A percentile compares a stretch with the other conserved stretches of the same genome.
Conservation (phyloP, 2,113 vertebrate species). For the Sula dactylatra region DNA sequence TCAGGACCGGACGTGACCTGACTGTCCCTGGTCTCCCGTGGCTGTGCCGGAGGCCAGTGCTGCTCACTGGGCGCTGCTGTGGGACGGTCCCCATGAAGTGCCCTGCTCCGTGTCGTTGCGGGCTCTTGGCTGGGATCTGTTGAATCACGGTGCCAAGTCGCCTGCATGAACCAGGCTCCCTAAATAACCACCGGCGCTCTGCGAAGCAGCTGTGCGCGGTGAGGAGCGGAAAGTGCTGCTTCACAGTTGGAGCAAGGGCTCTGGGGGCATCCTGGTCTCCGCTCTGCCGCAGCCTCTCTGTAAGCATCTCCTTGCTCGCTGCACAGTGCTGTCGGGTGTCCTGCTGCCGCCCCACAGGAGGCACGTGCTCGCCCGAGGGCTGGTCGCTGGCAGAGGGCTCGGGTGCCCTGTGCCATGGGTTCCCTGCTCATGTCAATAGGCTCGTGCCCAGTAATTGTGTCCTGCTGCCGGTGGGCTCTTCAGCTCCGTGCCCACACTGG, state of each 20-base stretch:
- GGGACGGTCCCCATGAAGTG: background rate
- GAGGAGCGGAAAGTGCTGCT: background rate
- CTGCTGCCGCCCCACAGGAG: background rate
- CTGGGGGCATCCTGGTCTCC: background rate
- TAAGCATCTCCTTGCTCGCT: background rate
- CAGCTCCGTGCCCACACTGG: background rate
- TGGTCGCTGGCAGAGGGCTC: background rate
- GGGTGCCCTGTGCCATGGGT: background rate
- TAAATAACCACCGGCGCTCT: background rate
- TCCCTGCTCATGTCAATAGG: background rate
- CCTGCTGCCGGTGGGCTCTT: background rate
- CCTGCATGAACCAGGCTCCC: background rate
- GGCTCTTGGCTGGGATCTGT: background rate
- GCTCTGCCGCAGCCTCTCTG: background rate
- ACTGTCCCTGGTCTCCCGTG: background rate
- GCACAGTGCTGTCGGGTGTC: too few relatives aligned
- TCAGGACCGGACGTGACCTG: fast-evolving
- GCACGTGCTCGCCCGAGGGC: background rate
- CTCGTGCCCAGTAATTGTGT: background rate
- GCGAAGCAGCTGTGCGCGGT: fast-evolving
- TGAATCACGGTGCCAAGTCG: background rate
- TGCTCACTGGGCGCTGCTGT: fast-evolving
- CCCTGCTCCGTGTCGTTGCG: fast-evolving
- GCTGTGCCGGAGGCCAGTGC: background rate
- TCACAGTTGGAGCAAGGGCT: background rate